Percentiles rank a stretch among this genome's conserved stretches.
Evolutionary conservation across 2,113 vertebrate genomes (phyloP).

Genomic region (Trochalopteron elliotii): DNA sequence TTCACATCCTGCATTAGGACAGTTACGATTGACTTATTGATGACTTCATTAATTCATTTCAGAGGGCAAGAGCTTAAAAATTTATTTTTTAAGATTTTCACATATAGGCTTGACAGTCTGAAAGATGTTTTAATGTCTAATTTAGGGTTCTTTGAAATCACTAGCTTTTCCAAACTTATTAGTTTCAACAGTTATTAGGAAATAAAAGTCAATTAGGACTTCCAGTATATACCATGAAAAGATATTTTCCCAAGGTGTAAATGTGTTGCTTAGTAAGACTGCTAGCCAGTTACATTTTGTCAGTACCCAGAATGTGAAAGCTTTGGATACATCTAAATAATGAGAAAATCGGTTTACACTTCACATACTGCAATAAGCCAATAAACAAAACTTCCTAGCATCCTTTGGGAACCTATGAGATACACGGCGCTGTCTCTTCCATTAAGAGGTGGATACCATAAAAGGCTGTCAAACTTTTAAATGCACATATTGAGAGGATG

Average conservation of each 20-base stretch:
- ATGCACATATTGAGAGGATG: neutral
- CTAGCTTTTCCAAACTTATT: conserved; percentile 40
- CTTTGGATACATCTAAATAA: conserved; percentile 37
- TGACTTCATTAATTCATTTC: conserved; percentile 18
- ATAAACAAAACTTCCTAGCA: conserved; percentile 11
- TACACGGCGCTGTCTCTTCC: neutral
- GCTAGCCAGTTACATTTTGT: conserved; percentile 43
- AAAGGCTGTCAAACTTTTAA: neutral
- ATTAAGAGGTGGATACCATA: neutral
- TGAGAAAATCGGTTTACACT: conserved; percentile 17
- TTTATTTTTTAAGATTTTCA: conserved; percentile 49
- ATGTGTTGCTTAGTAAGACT: conserved; percentile 51
- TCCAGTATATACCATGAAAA: conserved; percentile 31
- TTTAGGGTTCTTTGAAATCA: conserved; percentile 61
- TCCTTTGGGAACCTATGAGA: neutral
- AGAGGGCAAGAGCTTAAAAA: conserved; percentile 29
- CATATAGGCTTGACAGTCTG: neutral
- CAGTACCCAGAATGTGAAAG: conserved; percentile 46
- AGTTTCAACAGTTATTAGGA: conserved; percentile 68
- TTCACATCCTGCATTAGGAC: neutral
- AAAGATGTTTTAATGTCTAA: conserved; percentile 24
- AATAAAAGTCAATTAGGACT: conserved; percentile 73
- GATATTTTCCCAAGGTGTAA: conserved; percentile 68
- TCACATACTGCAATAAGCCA: conserved; percentile 15
- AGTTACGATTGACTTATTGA: conserved; percentile 16